A percentile compares a stretch with the other conserved stretches of the same genome.
These are phyloP conservation scores for Pelecanoides urinatrix DNA, from an alignment of 2,113 vertebrate species.

Conservation along the genomic window DNA sequence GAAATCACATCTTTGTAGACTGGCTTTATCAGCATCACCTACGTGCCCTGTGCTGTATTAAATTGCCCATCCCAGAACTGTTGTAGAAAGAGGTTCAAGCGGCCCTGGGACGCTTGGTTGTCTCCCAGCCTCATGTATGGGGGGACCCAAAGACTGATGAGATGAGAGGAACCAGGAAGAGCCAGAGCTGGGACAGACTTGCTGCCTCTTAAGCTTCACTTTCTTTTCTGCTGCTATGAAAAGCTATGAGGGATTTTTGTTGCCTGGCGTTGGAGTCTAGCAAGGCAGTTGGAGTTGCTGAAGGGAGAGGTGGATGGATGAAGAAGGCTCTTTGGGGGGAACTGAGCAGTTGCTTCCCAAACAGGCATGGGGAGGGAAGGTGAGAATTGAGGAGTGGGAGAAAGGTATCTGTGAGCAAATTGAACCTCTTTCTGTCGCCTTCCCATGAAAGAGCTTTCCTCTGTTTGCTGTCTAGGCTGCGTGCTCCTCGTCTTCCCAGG, in stretches of 20 bases:
- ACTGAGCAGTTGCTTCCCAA: not conserved
- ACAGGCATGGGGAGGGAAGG: not conserved
- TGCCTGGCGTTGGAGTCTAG: not conserved
- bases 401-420: not conserved
- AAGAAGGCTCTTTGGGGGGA: not conserved
- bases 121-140: accelerated
- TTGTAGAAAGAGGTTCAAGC: not conserved
- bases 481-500: not conserved
- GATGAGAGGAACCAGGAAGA: not conserved
- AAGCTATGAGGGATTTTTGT: no score
- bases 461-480: not conserved
- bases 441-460: not conserved
- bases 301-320: not conserved
- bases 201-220: not conserved
- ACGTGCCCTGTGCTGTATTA: not conserved
- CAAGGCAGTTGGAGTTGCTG: not conserved
- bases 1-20: not conserved
- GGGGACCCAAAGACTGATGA: not conserved
- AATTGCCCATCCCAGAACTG: not conserved
- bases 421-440: not conserved
- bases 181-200: not conserved
- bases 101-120: not conserved
- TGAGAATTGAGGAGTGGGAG: not conserved
- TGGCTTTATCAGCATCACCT: not conserved
- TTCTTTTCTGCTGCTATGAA: not conserved